A percentile compares a stretch with the other conserved stretches of the same genome.
phyloP scores from a whole-genome alignment of 2,888 invertebrate genomes.

The Oithona nana region DNA sequence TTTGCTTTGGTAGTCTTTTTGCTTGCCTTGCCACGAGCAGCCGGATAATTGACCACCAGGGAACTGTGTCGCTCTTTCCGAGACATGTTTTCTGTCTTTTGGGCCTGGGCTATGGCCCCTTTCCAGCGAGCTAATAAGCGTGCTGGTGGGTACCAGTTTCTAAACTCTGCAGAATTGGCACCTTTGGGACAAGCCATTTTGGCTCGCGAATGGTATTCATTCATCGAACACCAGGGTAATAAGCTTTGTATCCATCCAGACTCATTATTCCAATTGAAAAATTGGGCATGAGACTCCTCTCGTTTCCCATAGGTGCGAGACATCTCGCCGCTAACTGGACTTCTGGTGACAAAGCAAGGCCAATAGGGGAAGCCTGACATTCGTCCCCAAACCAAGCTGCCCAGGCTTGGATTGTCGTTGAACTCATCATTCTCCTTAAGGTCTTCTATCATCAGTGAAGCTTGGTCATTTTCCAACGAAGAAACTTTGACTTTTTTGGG shows the following conservation, averaged over 20 bases:
- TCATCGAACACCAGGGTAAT: constrained; percentile 2
- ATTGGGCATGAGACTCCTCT: constrained; percentile 3
- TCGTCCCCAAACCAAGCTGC: constrained; percentile 13
- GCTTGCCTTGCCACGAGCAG: not conserved
- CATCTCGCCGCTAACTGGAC: not conserved
- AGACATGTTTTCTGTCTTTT: not conserved
- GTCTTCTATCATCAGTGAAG: not conserved
- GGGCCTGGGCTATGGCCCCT: constrained; percentile 3
- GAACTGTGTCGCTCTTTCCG: constrained; percentile 6
- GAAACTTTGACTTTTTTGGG: not conserved
- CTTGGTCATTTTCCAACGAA: not conserved
- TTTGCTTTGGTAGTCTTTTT: not conserved
- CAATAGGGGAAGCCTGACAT: constrained; percentile 16
- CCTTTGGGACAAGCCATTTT: not conserved
- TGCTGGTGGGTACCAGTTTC: constrained; percentile 3
- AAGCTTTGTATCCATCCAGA: constrained; percentile 12
- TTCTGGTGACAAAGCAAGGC: constrained; percentile 16
- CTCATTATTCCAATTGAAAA: constrained; percentile 17
- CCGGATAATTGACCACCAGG: not conserved
- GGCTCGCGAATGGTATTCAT: not conserved
- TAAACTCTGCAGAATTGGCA: not conserved
- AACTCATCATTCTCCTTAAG: not conserved
- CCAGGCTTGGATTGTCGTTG: not conserved
- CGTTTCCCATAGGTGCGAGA: not conserved
- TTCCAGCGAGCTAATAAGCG: not conserved